Conservation (phyloP, 1,140 invertebrate genomes). For the Diorhabda elongata region DNA sequence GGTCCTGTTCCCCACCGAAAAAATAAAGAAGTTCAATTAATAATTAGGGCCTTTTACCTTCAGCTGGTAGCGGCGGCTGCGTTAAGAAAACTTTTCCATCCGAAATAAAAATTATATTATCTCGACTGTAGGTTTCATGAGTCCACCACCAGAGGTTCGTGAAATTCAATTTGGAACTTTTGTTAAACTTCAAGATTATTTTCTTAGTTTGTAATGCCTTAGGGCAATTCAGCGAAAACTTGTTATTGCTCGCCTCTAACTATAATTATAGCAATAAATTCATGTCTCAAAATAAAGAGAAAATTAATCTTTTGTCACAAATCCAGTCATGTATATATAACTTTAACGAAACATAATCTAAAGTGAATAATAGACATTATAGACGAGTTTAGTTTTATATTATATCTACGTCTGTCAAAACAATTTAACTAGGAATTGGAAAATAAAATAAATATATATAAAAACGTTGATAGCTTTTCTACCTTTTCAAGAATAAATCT, state of each 20-base stretch:
- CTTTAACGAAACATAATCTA: no score
- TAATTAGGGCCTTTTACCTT: conserved; percentile 12
- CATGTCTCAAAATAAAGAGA: no score
- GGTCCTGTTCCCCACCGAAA: neutral
- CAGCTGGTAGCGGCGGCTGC: neutral
- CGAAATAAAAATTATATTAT: conserved; percentile 12
- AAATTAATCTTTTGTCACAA: no score
- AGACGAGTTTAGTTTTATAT: no score
- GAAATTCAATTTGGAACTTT: conserved; percentile 11
- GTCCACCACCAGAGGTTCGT: conserved; percentile 7
- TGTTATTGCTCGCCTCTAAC: neutral
- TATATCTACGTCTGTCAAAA: no score
- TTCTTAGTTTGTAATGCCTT: neutral
- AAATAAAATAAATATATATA: no score
- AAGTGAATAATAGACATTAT: no score
- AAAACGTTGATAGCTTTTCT: no score
- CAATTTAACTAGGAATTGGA: no score
- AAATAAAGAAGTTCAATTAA: conserved; percentile 11
- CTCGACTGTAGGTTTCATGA: conserved; percentile 4
- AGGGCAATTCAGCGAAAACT: neutral
- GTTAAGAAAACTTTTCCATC: conserved; percentile 11
- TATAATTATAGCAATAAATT: neutral
- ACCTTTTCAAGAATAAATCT: no score
- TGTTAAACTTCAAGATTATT: conserved; percentile 9
- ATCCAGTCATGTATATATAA: no score